Evolutionary conservation across 1,140 invertebrate species (phyloP).

Genomic region (Drosophila ficusphila): DNA sequence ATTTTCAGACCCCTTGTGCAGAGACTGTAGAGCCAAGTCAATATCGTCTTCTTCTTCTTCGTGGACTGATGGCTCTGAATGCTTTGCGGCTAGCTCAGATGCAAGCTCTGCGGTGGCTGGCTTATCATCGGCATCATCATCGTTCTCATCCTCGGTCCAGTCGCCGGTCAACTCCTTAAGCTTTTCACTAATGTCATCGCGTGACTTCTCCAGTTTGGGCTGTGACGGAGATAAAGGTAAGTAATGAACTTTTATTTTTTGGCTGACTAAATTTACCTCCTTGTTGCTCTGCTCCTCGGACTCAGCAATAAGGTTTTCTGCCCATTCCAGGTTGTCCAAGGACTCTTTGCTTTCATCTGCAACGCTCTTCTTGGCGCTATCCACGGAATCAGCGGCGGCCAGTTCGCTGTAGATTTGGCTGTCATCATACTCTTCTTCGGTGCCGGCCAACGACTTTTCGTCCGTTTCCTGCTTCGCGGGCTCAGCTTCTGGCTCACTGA

Average conservation of each 20-base stretch:
- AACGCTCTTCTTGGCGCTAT: constrained; percentile 55
- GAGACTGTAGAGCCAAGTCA: constrained; percentile 66
- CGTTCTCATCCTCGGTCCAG: constrained; percentile 82
- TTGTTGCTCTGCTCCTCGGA: constrained; percentile 65
- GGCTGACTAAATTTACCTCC: constrained; percentile 44
- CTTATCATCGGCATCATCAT: constrained; percentile 56
- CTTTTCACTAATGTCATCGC: constrained; percentile 78
- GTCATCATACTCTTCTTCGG: constrained; percentile 75
- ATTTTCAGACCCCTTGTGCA: constrained; percentile 63
- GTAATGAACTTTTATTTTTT: not conserved
- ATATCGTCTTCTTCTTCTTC: constrained; percentile 72
- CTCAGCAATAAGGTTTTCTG: constrained; percentile 75
- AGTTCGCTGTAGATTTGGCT: constrained; percentile 76
- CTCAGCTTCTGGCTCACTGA: constrained; percentile 70
- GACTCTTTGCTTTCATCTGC: constrained; percentile 78
- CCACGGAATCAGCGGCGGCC: constrained; percentile 46
- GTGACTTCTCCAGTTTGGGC: constrained; percentile 64
- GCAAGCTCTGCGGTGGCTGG: constrained; percentile 36
- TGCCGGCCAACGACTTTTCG: constrained; percentile 54
- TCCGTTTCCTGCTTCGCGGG: constrained; percentile 42
- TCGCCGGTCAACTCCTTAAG: constrained; percentile 80
- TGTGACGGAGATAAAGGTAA: constrained; percentile 1
- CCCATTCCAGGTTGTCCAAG: constrained; percentile 79
- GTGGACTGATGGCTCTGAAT: constrained; percentile 4
- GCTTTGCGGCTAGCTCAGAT: constrained; percentile 22